Percentiles rank a stretch among this genome's conserved stretches.
Conservation (phyloP, 2,113 vertebrate genomes). For the Salvelinus fontinalis region DNA sequence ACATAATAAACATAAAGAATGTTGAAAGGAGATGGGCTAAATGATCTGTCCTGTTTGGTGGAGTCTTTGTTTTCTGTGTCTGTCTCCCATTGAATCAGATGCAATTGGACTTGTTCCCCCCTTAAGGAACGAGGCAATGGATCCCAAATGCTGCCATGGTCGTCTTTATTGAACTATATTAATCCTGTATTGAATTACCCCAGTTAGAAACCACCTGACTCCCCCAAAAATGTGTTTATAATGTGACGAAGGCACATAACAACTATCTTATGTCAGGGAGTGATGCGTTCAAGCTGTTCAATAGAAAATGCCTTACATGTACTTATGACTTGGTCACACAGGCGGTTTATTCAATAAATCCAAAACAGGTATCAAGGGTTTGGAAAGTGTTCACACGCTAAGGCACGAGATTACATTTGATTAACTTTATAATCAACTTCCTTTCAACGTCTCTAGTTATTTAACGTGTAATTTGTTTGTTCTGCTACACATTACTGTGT, state of each 20-base stretch:
- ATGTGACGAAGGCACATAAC: slow-evolving; percentile 7
- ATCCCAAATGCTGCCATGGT: slow-evolving; percentile 32
- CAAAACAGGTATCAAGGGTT: slow-evolving; percentile 28
- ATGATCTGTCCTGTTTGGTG: slow-evolving; percentile 6
- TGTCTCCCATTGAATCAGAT: slow-evolving; percentile 9
- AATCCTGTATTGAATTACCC: slow-evolving; percentile 22
- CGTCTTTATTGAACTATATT: not conserved
- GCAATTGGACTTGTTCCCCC: slow-evolving; percentile 11
- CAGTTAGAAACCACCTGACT: slow-evolving; percentile 26
- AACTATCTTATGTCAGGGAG: not conserved
- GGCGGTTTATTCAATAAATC: slow-evolving; percentile 27
- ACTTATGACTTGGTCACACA: slow-evolving; percentile 18
- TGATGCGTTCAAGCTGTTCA: slow-evolving; percentile 16
- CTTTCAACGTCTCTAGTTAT: slow-evolving; percentile 6
- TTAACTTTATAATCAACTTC: slow-evolving; percentile 32
- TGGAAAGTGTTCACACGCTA: slow-evolving; percentile 6
- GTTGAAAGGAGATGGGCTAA: not conserved
- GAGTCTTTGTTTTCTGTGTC: slow-evolving; percentile 13
- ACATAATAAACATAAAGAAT: slow-evolving; percentile 17
- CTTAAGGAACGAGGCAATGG: slow-evolving; percentile 21
- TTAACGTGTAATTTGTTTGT: slow-evolving; percentile 10
- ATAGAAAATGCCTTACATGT: slow-evolving; percentile 23
- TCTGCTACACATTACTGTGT: not conserved
- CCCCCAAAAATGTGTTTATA: slow-evolving; percentile 11
- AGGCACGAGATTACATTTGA: slow-evolving; percentile 40